Percentiles rank a stretch among this genome's conserved stretches.
Evolutionary conservation across 2,888 invertebrate species (phyloP).

Genomic region (Parnassius mnemosyne): DNA sequence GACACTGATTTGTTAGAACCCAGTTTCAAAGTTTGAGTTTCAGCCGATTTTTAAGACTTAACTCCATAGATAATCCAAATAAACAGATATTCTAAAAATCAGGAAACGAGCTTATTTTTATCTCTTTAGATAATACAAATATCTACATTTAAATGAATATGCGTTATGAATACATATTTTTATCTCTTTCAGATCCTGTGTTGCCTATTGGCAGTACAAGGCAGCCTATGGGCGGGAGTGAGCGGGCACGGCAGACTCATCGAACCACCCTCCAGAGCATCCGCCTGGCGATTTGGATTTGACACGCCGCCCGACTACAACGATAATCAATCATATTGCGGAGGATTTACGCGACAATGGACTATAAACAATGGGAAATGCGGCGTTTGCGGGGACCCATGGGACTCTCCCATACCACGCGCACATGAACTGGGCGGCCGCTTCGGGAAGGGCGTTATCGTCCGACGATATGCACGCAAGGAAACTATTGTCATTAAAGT

Average conservation of each 20-base stretch:
- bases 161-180: too few species aligned
- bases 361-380: constrained; percentile 90
- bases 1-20: too few species aligned
- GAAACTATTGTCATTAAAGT: constrained; percentile 86
- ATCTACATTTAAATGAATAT: too few species aligned
- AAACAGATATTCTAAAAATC: too few species aligned
- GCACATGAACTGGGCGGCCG: constrained; percentile 91
- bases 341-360: constrained; percentile 92
- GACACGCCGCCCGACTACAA: constrained; percentile 93
- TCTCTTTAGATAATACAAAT: too few species aligned
- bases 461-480: constrained; percentile 86
- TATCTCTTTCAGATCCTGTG: constrained; percentile 58
- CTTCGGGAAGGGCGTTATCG: constrained; percentile 90
- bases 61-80: too few species aligned
- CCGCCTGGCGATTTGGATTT: constrained; percentile 94
- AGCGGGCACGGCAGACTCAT: constrained; percentile 87
- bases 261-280: constrained; percentile 92
- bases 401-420: constrained; percentile 86
- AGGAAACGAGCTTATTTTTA: too few species aligned
- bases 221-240: constrained; percentile 54
- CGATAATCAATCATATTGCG: constrained; percentile 93
- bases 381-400: constrained; percentile 92
- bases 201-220: constrained; percentile 54
- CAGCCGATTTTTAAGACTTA: too few species aligned
- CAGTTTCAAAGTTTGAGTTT: too few species aligned